phyloP scores from a whole-genome alignment of 2,888 invertebrate species.

The Phaedon cochleariae region DNA sequence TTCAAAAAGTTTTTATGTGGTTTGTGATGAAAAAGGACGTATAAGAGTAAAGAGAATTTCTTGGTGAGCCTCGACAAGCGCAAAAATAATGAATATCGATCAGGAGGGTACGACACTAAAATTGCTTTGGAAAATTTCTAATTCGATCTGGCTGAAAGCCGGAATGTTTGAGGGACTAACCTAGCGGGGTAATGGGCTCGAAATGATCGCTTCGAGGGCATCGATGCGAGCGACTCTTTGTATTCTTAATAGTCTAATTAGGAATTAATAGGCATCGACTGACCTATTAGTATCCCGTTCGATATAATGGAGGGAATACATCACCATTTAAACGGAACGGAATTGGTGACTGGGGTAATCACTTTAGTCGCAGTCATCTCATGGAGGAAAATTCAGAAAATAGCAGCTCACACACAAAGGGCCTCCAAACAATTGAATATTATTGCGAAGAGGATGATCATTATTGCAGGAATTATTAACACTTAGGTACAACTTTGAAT shows the following conservation, averaged over 20 bases:
- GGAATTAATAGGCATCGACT: constrained; percentile 33
- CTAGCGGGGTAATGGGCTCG: constrained; percentile 33
- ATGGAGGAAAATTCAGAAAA: background rate
- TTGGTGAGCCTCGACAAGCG: background rate
- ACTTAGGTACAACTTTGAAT: no score
- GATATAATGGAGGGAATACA: background rate
- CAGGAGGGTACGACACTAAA: background rate
- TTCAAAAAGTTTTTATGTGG: no score
- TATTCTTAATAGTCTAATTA: constrained; percentile 40
- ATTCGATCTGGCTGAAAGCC: constrained; percentile 18
- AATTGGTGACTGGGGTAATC: background rate
- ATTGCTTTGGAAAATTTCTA: constrained; percentile 23
- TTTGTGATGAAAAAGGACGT: no score
- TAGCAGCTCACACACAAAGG: background rate
- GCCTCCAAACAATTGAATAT: no score
- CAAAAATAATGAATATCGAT: background rate
- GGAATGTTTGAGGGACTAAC: constrained; percentile 32
- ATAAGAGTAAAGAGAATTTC: no score
- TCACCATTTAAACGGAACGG: background rate
- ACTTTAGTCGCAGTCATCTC: background rate
- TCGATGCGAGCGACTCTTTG: constrained; percentile 38
- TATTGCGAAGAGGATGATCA: no score
- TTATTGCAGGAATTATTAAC: no score
- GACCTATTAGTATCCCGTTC: constrained; percentile 12
- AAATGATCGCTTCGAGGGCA: constrained; percentile 34